Conservation (phyloP, 2,888 invertebrate genomes). For the Microchrysa polita region DNA sequence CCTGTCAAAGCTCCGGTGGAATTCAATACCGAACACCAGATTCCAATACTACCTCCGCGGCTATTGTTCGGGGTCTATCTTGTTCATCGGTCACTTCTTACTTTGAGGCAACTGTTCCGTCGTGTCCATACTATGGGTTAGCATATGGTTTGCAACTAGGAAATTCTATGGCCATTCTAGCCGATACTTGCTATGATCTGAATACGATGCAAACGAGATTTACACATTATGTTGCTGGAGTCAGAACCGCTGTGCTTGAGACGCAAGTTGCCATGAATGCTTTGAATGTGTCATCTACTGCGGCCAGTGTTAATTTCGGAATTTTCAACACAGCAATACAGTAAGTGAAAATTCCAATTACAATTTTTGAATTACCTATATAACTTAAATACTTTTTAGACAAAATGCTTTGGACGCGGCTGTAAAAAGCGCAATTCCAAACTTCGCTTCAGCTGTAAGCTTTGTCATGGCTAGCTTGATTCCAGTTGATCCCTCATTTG, state of each 20-base stretch:
- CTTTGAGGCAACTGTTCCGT: constrained; percentile 6
- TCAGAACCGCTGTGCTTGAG: neutral
- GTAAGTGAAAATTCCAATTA: constrained; percentile 5
- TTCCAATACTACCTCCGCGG: neutral
- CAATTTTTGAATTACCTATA: neutral
- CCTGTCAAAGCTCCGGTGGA: neutral
- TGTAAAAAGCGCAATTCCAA: neutral
- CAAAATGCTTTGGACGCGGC: neutral
- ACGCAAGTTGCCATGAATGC: neutral
- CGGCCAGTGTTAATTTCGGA: neutral
- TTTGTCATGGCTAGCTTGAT: neutral
- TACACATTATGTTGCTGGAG: constrained; percentile 27
- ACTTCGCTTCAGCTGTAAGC: neutral
- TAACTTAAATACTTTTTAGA: neutral
- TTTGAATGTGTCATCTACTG: neutral
- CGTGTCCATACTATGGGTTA: constrained; percentile 13
- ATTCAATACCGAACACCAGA: neutral
- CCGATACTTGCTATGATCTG: constrained; percentile 24
- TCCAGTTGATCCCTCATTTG: neutral
- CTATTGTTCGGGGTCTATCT: neutral
- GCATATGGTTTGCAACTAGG: constrained; percentile 28
- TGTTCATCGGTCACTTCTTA: neutral
- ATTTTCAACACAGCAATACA: neutral
- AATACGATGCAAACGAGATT: constrained; percentile 4
- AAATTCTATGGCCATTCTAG: neutral